phyloP scores from a whole-genome alignment of 1,140 invertebrate genomes.

The Heliconius melpomene region DNA sequence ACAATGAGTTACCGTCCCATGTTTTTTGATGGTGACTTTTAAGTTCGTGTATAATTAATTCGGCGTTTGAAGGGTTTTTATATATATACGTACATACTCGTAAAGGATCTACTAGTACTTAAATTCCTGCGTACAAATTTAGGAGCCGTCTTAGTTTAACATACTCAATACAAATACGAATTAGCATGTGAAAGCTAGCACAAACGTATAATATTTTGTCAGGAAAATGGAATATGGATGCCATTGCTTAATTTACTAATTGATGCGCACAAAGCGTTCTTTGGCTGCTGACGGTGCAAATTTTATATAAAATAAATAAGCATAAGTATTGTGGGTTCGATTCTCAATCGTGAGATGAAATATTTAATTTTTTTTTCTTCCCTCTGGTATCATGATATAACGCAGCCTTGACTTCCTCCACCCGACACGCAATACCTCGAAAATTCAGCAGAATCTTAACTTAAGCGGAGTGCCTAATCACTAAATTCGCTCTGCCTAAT shows the following conservation, averaged over 20 bases:
- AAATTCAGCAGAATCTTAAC: too few species aligned
- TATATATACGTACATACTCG: constrained; percentile 34
- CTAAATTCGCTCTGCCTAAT: too few species aligned
- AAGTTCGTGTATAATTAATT: constrained; percentile 58
- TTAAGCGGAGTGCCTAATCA: too few species aligned
- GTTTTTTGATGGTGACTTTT: constrained; percentile 62
- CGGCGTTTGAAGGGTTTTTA: constrained; percentile 42
- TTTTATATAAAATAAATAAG: neutral
- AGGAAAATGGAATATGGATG: neutral
- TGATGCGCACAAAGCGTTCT: neutral
- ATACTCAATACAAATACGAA: neutral
- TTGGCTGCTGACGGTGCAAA: neutral
- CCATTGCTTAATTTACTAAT: neutral
- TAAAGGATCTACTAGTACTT: neutral
- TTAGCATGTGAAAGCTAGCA: neutral
- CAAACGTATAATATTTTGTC: neutral
- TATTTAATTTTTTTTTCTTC: too few species aligned
- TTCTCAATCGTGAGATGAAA: too few species aligned
- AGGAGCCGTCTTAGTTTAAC: neutral
- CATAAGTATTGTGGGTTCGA: too few species aligned
- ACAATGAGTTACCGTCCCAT: constrained; percentile 64
- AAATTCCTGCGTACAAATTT: neutral
- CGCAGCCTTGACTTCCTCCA: too few species aligned
- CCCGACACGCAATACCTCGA: too few species aligned
- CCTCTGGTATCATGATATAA: too few species aligned